Evolutionary conservation across 2,113 vertebrate genomes (phyloP).

Genomic region (Cynopterus brachyotis): DNA sequence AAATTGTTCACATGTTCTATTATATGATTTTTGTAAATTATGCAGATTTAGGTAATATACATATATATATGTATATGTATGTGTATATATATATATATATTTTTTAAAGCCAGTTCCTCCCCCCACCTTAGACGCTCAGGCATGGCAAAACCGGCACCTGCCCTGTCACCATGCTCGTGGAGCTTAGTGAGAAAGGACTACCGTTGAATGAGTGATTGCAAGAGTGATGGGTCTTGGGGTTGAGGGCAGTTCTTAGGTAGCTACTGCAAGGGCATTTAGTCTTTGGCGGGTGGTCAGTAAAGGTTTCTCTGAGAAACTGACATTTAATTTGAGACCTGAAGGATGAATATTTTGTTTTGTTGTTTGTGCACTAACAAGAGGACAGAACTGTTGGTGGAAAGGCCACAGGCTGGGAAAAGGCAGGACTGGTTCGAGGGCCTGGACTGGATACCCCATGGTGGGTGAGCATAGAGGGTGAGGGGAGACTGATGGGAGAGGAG

Average conservation of each 20-base stretch:
- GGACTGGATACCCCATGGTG: accelerated
- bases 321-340: neutral
- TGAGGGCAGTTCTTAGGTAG: too few relatives aligned
- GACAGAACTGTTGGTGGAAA: neutral
- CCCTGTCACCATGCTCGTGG: neutral
- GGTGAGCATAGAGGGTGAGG: neutral
- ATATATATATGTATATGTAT: too few relatives aligned
- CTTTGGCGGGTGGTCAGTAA: neutral
- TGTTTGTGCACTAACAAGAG: neutral
- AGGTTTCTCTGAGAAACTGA: neutral
- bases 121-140: neutral
- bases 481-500: neutral
- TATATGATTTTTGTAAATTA: neutral
- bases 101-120: neutral
- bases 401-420: neutral
- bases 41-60: neutral
- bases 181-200: neutral
- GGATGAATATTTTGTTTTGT: neutral
- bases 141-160: neutral
- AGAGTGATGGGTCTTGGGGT: neutral
- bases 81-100: too few relatives aligned
- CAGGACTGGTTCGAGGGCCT: neutral
- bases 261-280: neutral
- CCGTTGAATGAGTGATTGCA: neutral
- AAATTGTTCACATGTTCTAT: neutral